A percentile compares a stretch with the other conserved stretches of the same genome.
These are phyloP conservation scores for Ectemnius lituratus DNA, from an alignment of 2,888 invertebrate genomes.

Conservation along the genomic window DNA sequence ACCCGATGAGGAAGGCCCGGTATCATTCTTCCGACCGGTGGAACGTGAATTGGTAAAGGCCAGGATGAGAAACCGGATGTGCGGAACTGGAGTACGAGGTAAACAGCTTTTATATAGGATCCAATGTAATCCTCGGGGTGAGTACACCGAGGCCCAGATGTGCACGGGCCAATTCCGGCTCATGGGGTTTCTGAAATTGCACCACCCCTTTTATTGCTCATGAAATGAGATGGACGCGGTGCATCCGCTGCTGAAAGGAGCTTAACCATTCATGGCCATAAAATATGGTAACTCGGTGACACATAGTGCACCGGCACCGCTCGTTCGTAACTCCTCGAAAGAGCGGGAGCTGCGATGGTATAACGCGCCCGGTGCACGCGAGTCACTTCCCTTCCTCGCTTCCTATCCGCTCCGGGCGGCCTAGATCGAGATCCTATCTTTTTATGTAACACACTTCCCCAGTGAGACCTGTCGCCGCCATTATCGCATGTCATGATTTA, in stretches of 20 bases:
- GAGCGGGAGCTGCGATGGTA: background rate
- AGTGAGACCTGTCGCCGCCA: background rate
- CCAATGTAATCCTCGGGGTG: conserved; percentile 40
- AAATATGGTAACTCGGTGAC: conserved; percentile 53
- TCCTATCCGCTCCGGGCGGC: conserved; percentile 15
- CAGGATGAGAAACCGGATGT: conserved; percentile 29
- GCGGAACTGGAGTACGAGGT: conserved; percentile 16
- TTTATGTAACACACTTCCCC: conserved; percentile 14
- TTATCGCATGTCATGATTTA: conserved; percentile 16
- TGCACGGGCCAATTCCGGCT: conserved; percentile 41
- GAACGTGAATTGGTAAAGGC: background rate
- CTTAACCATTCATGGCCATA: conserved; percentile 58
- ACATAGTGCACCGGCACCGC: conserved; percentile 43
- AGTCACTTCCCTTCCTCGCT: conserved; percentile 22
- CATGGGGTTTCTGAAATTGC: conserved; percentile 49
- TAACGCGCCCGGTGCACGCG: conserved; percentile 26
- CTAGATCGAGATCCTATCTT: conserved; percentile 6
- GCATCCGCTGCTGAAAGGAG: conserved; percentile 46
- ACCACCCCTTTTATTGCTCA: conserved; percentile 49
- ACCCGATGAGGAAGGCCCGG: background rate
- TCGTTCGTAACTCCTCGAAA: conserved; percentile 12
- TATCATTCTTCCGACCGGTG: background rate
- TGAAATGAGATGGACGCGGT: conserved; percentile 42
- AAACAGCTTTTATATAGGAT: conserved; percentile 23
- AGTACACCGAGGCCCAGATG: conserved; percentile 51